Evolutionary conservation across 2,797 vertebrate species (phyloP), one percentile per base, ranked within the genome.

Genomic region (Erpetoichthys calabaricus): DNA sequence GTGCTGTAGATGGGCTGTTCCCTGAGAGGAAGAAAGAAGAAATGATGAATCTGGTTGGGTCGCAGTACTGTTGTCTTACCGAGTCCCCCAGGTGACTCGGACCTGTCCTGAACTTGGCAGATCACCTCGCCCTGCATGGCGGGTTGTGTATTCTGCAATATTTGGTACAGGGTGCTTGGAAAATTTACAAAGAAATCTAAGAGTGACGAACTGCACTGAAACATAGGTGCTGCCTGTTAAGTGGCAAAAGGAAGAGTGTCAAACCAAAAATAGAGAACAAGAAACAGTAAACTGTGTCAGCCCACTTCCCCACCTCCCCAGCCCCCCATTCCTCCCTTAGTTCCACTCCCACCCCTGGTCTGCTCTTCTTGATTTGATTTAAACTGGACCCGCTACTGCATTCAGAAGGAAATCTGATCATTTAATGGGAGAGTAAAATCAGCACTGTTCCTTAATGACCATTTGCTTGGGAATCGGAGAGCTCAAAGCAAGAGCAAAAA

Each of bases 1-100:
- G 95, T 98, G 81, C 92, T 98, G 87, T 92, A 99, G 85, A 98
- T 97, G 76, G 95, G 94, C 81, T 97, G 94, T 67, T 99, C 94
- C 85, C 95, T 99, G 73, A 77, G 84, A 57, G 74, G 74, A 1
- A 86, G 64, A 77, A 83, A 87, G 75, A 75, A 86, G 69, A 87
- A 85, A 63, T 79, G 65, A 74, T 87, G 59, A 78, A 87, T 76
- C 57, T 85, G 70, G 71, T 85, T 79, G 77, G 86, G 80, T 62
- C 64, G 58, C 51, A 86, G 53, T 49, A 81, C 69, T 5, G 63
- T 63, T 3, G 76, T 81, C 65, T 86, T 78, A 3, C 80, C 79
- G 5, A 76, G 57, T 46, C 51, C 49, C 4, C 51, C 52, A 8
- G 79, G 68, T 42, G 78, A 71, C 55, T 67, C 67, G 4, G 85